Evolutionary conservation across 2,888 invertebrate species (phyloP), one percentile per base, ranked within the genome.

Genomic region (Caenorhabditis sulstoni): DNA sequence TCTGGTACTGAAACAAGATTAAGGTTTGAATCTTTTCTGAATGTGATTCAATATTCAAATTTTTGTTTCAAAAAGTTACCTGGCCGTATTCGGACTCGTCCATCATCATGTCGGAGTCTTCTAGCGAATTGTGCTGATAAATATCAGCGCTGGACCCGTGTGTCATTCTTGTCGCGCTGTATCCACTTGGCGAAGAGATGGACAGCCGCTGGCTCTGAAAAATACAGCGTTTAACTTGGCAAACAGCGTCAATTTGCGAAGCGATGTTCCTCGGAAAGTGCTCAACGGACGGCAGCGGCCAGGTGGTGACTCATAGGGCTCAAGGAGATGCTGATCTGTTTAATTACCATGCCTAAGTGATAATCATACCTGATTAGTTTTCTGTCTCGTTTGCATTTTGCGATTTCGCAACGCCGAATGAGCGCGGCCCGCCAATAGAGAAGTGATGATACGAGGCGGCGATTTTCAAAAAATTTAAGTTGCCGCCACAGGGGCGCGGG

Each of bases 11-110:
- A 44, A 66, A 65, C 16, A 7, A 29, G 7, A 29, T 5, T 3
- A 29, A n/a, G n/a, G n/a, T n/a, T n/a, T n/a, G n/a, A n/a, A n/a
- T n/a, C n/a, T n/a, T n/a, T n/a, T n/a, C n/a, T n/a, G n/a, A n/a
- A n/a, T n/a, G n/a, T n/a, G n/a, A n/a, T n/a, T n/a, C n/a, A n/a
- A n/a, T n/a, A n/a, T n/a, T n/a, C n/a, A n/a, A n/a, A n/a, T n/a
- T n/a, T n/a, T n/a, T n/a, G n/a, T 45, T 23, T 37, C 20, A 2
- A 14, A 61, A 20, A 59, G 53, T 11, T 20, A 73, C 65, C 52
- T 52, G 50, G n/a, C 53, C 20, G 59, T 75, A 79, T 12, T 75
- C 79, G 1, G 18, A 16, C n/a, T 79, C 79, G 23, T 73, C 79
- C 61, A 79, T 41, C 29, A 68, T 23, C 59, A 79, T 49, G 1